These are phyloP conservation scores for Panzeria rudis DNA, from an alignment of 2,888 invertebrate species.

Conservation along the genomic window DNA sequence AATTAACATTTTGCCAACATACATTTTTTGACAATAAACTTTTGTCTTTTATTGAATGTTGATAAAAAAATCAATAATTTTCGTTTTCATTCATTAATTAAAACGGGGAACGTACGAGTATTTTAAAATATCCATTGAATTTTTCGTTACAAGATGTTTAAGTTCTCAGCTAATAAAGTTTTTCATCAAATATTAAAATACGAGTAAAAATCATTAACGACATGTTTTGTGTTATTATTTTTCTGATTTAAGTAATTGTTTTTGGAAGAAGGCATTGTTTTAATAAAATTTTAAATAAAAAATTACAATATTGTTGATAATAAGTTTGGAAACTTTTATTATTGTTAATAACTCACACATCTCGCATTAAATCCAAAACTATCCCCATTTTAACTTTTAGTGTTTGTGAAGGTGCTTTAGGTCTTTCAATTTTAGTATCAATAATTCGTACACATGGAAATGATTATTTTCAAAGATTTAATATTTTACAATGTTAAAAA, in stretches of 20 bases:
- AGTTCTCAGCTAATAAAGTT: conserved; percentile 55
- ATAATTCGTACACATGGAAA: too few species aligned
- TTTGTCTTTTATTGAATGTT: not conserved
- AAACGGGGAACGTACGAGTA: not conserved
- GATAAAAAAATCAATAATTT: conserved; percentile 58
- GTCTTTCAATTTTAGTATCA: too few species aligned
- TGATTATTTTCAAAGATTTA: too few species aligned
- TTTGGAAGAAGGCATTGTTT: not conserved
- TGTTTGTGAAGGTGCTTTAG: too few species aligned
- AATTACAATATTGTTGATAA: not conserved
- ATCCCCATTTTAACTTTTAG: too few species aligned
- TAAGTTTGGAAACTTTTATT: not conserved
- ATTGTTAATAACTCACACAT: too few species aligned
- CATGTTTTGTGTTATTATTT: conserved; percentile 32
- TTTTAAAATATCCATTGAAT: conserved; percentile 42
- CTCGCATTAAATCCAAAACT: too few species aligned
- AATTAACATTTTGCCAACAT: too few species aligned
- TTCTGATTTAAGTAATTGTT: not conserved
- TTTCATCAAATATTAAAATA: conserved; percentile 53
- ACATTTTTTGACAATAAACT: too few species aligned
- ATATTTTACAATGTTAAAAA: too few species aligned
- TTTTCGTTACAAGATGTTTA: conserved; percentile 49
- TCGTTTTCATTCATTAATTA: conserved; percentile 8
- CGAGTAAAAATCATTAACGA: conserved; percentile 40
- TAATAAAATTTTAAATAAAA: not conserved